phyloP scores from a whole-genome alignment of 92 coral and sea anemone genomes.

The Epizoanthus illoricatus region DNA sequence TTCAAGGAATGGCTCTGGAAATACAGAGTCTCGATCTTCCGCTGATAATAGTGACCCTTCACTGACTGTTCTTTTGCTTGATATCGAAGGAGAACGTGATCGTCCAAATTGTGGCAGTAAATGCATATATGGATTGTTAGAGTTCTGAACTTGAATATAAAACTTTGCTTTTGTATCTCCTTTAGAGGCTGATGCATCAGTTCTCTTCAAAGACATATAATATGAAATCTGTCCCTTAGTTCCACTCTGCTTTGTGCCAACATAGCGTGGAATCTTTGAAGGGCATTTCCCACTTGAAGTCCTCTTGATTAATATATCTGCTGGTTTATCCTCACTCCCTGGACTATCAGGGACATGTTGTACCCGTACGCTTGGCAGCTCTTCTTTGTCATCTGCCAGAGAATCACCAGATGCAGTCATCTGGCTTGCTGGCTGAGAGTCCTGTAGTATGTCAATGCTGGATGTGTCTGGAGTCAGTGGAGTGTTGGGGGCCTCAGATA shows the following conservation, averaged over 20 bases:
- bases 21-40: conserved; percentile 47
- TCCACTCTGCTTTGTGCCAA: conserved; percentile 53
- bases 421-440: not conserved
- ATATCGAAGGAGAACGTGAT: conserved; percentile 12
- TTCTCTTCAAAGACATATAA: conserved; percentile 84
- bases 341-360: conserved; percentile 39
- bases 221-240: conserved; percentile 72
- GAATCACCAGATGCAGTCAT: not conserved
- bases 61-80: conserved; percentile 53
- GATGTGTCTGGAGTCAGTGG: not conserved
- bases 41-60: conserved; percentile 69
- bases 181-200: conserved; percentile 32
- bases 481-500: conserved; percentile 15
- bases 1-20: conserved; percentile 24
- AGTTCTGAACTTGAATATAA: conserved; percentile 76
- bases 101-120: conserved; percentile 43
- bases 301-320: conserved; percentile 71
- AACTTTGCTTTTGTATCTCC: conserved; percentile 72
- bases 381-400: conserved; percentile 3
- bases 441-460: not conserved
- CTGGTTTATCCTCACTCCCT: conserved; percentile 40
- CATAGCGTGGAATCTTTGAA: conserved; percentile 86
- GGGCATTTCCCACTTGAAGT: conserved; percentile 89
- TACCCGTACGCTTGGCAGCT: not conserved
- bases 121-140: conserved; percentile 71